These are phyloP conservation scores for Australoheros facetus DNA, from an alignment of 2,797 vertebrate species.

Conservation along the genomic window DNA sequence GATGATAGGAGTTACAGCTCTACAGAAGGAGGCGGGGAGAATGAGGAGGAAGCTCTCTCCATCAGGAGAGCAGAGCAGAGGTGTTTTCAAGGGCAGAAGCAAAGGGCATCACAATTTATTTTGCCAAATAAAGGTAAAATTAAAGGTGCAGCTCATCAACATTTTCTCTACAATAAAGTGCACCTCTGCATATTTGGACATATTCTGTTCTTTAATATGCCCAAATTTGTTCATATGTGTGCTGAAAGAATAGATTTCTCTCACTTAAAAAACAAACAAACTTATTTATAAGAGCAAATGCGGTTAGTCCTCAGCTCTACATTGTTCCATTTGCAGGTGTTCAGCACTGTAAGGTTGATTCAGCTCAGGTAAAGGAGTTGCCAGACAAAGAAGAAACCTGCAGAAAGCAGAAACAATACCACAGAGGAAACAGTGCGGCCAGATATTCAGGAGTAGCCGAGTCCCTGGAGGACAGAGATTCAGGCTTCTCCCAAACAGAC, in stretches of 20 bases:
- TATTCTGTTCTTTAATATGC: neutral
- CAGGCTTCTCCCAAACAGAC: constrained; percentile 60
- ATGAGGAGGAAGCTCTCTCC: constrained; percentile 62
- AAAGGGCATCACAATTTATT: constrained; percentile 15
- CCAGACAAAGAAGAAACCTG: constrained; percentile 26
- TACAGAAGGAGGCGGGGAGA: constrained; percentile 54
- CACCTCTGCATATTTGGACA: too few relatives aligned
- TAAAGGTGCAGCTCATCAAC: neutral
- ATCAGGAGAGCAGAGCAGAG: constrained; percentile 55
- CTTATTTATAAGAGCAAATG: neutral
- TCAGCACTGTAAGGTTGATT: constrained; percentile 18
- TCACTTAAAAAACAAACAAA: neutral
- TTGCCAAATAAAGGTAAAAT: constrained; percentile 61
- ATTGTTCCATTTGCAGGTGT: constrained; percentile 15
- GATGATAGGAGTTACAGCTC: constrained; percentile 67
- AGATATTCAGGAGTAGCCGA: constrained; percentile 73
- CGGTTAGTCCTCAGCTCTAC: neutral
- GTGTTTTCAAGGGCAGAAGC: constrained; percentile 27
- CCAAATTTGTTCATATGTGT: neutral
- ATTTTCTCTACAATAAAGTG: neutral
- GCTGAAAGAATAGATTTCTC: neutral
- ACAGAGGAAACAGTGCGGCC: constrained; percentile 55
- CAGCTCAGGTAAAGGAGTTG: constrained; percentile 29
- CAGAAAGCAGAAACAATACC: constrained; percentile 45
- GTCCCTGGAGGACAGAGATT: constrained; percentile 72